phyloP scores from a whole-genome alignment of 2,888 invertebrate genomes.

The Argynnis bischoffii region DNA sequence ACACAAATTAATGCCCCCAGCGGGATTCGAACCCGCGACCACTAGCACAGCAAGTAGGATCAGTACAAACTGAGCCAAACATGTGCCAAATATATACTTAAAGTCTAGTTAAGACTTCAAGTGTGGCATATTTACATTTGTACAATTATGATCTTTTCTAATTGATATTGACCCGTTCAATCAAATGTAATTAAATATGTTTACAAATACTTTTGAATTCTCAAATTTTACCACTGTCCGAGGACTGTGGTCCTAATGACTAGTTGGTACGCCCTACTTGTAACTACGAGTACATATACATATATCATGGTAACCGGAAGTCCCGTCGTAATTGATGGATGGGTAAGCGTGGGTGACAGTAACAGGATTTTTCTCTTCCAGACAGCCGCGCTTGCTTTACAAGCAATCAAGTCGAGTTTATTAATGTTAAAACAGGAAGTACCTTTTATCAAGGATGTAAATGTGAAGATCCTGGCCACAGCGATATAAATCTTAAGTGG shows the following conservation, averaged over 20 bases:
- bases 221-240: background rate
- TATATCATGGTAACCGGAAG: constrained; percentile 15
- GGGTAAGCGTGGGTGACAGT: constrained; percentile 33
- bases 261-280: background rate
- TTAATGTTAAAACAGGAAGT: constrained; percentile 51
- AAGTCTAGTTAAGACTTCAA: too few species aligned
- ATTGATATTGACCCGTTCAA: too few species aligned
- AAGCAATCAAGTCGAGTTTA: constrained; percentile 44
- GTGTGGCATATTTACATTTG: too few species aligned
- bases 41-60: too few species aligned
- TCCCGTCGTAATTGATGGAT: constrained; percentile 34
- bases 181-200: too few species aligned
- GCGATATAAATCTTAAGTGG: constrained; percentile 54
- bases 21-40: too few species aligned
- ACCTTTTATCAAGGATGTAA: constrained; percentile 61
- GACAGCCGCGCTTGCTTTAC: constrained; percentile 58
- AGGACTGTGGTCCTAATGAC: background rate
- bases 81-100: too few species aligned
- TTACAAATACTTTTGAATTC: too few species aligned
- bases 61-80: too few species aligned
- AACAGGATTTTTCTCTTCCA: constrained; percentile 48
- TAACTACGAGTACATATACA: background rate
- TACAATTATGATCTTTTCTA: too few species aligned
- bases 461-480: constrained; percentile 52
- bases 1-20: too few species aligned